Evolutionary conservation across 2,797 vertebrate species (phyloP), one percentile per base, ranked within the genome.

Genomic region (Fundulus diaphanus): DNA sequence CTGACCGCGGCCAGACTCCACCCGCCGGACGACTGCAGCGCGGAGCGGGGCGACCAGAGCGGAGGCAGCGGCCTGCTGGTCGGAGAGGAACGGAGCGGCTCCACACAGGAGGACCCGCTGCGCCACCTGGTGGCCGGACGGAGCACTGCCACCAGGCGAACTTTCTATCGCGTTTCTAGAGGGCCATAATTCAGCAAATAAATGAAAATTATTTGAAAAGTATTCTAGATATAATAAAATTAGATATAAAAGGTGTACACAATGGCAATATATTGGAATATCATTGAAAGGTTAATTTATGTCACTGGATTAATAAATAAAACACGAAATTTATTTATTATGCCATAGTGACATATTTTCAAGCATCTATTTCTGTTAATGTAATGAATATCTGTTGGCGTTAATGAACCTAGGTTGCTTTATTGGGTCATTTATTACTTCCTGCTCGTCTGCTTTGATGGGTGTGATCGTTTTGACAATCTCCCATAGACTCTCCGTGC

Each of bases 1-100:
- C 42, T 73, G 82, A 78, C 80, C 56, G 78, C 27, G 65, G 78
- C 63, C 73, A 79, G 88, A 89, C 89, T 92, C 90, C 87, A 79
- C 85, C 93, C 86, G 90, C 78, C 51, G 82, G 68, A 78, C 74
- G 72, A 29, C 75, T 80, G 2, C 54, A 74, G 51, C 65, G 46
- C 67, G 66, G 57, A 33, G 69, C 83, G 48, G 54, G n/a, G 71
- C 76, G 31, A 70, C 61, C 51, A 13, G 12, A 33, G 1, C 49
- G 15, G 42, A 7, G 2, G 73, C 29, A 42, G 44, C 37, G 31
- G 59, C n/a, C 69, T 54, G 65, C 72, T 74, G 78, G 18, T 44
- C n/a, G n/a, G n/a, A n/a, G n/a, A 12, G 13, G 27, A 31, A 3
- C 56, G 72, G 15, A 71, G 15, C 71, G 68, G 24, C 80, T 49